Evolutionary conservation across 2,797 vertebrate genomes (phyloP).

Genomic region (Tachyglossus aculeatus): DNA sequence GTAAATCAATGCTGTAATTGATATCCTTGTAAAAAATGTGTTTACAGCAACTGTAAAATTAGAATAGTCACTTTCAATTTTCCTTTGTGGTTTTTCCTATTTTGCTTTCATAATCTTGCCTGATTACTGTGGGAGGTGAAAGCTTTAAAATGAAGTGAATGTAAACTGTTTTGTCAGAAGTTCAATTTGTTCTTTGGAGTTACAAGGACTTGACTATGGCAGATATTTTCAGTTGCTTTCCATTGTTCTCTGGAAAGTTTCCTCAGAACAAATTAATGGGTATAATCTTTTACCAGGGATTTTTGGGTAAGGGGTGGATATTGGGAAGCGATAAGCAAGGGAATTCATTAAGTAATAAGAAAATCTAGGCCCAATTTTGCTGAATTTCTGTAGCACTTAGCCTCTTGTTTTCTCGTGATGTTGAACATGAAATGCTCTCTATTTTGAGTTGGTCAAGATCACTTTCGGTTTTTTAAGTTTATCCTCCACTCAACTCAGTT

Average conservation of each 20-base stretch:
- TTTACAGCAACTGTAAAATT: slow-evolving; percentile 36
- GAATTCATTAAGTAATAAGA: background rate
- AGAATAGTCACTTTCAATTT: slow-evolving; percentile 20
- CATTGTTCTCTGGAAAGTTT: background rate
- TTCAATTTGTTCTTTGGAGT: background rate
- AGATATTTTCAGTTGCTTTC: background rate
- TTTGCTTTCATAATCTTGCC: background rate
- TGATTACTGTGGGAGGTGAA: background rate
- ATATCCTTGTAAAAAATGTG: slow-evolving; percentile 34
- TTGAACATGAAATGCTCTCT: slow-evolving; percentile 39
- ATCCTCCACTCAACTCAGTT: background rate
- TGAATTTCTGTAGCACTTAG: background rate
- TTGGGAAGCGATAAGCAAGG: background rate
- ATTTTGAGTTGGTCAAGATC: slow-evolving; percentile 27
- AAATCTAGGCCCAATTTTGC: background rate
- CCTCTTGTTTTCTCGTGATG: slow-evolving; percentile 47
- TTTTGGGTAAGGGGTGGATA: background rate
- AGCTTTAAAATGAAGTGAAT: background rate
- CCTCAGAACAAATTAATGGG: fast-evolving
- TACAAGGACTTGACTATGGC: background rate
- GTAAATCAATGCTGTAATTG: slow-evolving; percentile 1
- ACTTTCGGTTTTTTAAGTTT: slow-evolving; percentile 25
- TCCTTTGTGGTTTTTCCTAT: slow-evolving; percentile 26
- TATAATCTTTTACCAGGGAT: background rate
- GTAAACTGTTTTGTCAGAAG: background rate